phyloP scores from a whole-genome alignment of 2,113 vertebrate species.

The Catharus minimus region DNA sequence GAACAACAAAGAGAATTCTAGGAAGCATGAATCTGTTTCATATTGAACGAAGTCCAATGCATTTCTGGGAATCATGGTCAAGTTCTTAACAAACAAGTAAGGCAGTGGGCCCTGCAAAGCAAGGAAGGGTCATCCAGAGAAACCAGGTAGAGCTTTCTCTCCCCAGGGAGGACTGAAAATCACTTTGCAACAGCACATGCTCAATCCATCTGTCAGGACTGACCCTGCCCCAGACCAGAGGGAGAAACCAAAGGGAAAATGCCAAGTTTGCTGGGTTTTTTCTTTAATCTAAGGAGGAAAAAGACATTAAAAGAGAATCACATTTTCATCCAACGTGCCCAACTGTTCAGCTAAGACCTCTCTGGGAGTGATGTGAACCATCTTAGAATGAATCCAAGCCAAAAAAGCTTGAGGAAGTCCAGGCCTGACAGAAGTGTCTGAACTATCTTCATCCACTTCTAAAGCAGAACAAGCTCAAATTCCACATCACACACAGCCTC shows the following conservation, averaged over 20 bases:
- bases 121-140: conserved; percentile 5
- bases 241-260: not conserved
- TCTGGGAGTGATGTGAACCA: conserved; percentile 18
- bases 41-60: conserved; percentile 15
- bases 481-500: not conserved
- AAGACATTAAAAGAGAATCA: not conserved
- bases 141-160: conserved; percentile 2
- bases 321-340: not conserved
- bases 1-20: conserved; percentile 48
- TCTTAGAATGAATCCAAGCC: not conserved
- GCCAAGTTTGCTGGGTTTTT: not conserved
- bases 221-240: not conserved
- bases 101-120: not conserved
- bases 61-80: conserved; percentile 23
- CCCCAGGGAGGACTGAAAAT: not conserved
- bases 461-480: conserved; percentile 11
- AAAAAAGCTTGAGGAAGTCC: conserved; percentile 15
- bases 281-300: not conserved
- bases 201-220: not conserved
- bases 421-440: conserved; percentile 25
- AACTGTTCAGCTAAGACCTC: not conserved
- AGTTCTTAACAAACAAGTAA: conserved; percentile 7
- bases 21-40: conserved; percentile 38
- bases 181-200: not conserved
- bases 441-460: not conserved